These are phyloP conservation scores for Hyles euphorbiae DNA, from an alignment of 1,140 invertebrate species.

Conservation along the genomic window DNA sequence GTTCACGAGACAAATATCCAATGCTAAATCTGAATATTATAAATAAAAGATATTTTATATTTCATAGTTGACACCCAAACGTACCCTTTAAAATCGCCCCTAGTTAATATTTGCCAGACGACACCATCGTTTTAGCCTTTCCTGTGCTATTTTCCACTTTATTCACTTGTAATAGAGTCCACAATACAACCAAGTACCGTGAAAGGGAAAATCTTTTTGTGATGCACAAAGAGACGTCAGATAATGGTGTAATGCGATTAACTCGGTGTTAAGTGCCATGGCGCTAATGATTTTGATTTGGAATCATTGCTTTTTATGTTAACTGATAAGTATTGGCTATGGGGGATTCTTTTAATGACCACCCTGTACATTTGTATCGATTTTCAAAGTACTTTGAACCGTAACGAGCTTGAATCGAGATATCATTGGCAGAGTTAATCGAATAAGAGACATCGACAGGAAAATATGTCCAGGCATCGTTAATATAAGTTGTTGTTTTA, in stretches of 20 bases:
- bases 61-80: neutral
- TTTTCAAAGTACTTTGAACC: too few relatives aligned
- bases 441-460: too few relatives aligned
- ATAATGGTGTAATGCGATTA: conserved; percentile 63
- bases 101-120: conserved; percentile 53
- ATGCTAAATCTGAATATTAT: too few relatives aligned
- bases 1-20: too few relatives aligned
- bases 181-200: neutral
- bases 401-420: too few relatives aligned
- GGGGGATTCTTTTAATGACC: too few relatives aligned
- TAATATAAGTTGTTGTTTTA: too few relatives aligned
- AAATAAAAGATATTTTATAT: neutral
- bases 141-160: conserved; percentile 23
- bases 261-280: conserved; percentile 53
- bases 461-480: too few relatives aligned
- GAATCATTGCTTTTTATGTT: conserved; percentile 17
- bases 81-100: conserved; percentile 23
- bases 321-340: conserved; percentile 2
- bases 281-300: conserved; percentile 61
- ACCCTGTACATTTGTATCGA: too few relatives aligned
- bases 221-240: conserved; percentile 55
- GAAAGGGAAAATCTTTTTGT: conserved; percentile 23
- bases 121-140: conserved; percentile 23
- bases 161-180: conserved; percentile 20
- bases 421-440: too few relatives aligned